Conservation (phyloP, 2,888 invertebrate genomes). For the Anthoptus insignis region DNA sequence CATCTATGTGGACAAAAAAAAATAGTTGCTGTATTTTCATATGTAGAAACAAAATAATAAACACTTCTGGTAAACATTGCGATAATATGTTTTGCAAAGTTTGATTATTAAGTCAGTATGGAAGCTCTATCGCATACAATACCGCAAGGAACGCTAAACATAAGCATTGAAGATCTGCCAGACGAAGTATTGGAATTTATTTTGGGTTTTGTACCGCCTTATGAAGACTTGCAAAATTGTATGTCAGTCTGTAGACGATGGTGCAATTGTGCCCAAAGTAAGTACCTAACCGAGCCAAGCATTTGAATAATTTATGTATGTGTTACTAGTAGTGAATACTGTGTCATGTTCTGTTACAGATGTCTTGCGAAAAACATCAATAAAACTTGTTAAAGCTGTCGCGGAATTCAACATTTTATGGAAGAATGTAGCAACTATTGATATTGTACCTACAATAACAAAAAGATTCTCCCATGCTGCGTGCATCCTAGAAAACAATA, state of each 20-base stretch:
- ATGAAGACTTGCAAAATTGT: constrained; percentile 95
- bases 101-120: constrained; percentile 56
- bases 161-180: constrained; percentile 91
- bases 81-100: constrained; percentile 13
- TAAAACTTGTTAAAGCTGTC: constrained; percentile 92
- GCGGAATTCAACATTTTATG: constrained; percentile 92
- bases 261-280: constrained; percentile 95
- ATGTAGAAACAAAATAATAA: background rate
- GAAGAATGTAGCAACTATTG: constrained; percentile 88
- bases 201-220: constrained; percentile 95
- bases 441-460: constrained; percentile 92
- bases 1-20: constrained; percentile 15
- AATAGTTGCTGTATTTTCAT: background rate
- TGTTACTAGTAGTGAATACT: background rate
- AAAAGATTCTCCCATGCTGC: constrained; percentile 98
- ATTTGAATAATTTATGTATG: background rate
- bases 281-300: constrained; percentile 60
- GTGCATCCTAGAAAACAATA: constrained; percentile 93
- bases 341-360: constrained; percentile 81
- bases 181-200: constrained; percentile 98
- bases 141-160: constrained; percentile 65
- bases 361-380: constrained; percentile 91
- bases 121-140: constrained; percentile 70
- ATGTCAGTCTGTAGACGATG: constrained; percentile 96
- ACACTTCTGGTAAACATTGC: constrained; percentile 7